Evolutionary conservation across 2,888 invertebrate species (phyloP).

Genomic region (Cremastinae sp.): DNA sequence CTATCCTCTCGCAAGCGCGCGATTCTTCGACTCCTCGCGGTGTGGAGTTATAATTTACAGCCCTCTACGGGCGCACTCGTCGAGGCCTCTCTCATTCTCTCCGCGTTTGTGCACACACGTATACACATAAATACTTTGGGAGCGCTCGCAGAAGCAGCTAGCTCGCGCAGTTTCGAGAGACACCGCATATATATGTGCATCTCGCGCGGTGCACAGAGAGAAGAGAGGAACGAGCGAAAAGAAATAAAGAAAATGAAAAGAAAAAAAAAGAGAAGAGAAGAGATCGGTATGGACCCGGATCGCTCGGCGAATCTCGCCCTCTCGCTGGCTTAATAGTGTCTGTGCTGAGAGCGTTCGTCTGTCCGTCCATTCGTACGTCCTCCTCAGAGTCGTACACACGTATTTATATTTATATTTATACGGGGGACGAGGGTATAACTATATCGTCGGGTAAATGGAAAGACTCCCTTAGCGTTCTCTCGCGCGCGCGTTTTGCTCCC

Average conservation of each 20-base stretch:
- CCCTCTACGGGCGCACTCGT: conserved; percentile 69
- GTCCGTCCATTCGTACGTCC: conserved; percentile 63
- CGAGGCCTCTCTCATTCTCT: conserved; percentile 32
- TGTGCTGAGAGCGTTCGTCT: conserved; percentile 62
- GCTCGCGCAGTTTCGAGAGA: conserved; percentile 44
- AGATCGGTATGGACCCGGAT: conserved; percentile 48
- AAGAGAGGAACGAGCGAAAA: conserved; percentile 10
- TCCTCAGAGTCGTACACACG: conserved; percentile 21
- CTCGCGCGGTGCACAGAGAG: conserved; percentile 17
- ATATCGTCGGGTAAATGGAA: too few species aligned
- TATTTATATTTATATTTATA: conserved; percentile 10
- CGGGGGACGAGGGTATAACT: background rate
- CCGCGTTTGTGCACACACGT: conserved; percentile 1
- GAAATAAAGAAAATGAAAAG: conserved; percentile 2
- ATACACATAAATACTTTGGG: conserved; percentile 27
- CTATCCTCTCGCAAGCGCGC: conserved; percentile 55
- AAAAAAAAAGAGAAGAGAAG: conserved; percentile 34
- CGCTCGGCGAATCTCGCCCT: conserved; percentile 59
- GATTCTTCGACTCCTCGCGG: conserved; percentile 76
- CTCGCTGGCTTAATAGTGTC: conserved; percentile 67
- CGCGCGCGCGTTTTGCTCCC: too few species aligned
- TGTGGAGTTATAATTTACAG: conserved; percentile 79
- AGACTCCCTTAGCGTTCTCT: conserved; percentile 62
- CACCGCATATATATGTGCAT: conserved; percentile 32
- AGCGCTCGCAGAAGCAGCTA: conserved; percentile 46